Percentiles rank a stretch among this genome's conserved stretches.
These are phyloP conservation scores for Leucosticte australis DNA, from an alignment of 2,113 vertebrate genomes.

Conservation along the genomic window DNA sequence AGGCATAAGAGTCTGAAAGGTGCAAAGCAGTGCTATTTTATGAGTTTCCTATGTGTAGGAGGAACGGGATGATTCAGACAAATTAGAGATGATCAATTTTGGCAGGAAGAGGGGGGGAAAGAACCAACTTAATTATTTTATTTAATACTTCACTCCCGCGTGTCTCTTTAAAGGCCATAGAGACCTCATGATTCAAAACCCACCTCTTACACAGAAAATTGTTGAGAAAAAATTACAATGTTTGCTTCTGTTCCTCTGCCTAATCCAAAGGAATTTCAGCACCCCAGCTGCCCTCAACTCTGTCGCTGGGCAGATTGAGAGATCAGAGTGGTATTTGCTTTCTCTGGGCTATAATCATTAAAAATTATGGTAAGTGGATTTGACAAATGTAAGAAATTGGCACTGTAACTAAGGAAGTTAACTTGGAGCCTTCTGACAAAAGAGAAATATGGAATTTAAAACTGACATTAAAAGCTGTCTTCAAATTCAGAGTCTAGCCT, in stretches of 20 bases:
- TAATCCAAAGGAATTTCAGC: not conserved
- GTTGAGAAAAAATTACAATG: not conserved
- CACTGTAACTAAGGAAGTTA: not conserved
- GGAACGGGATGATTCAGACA: not conserved
- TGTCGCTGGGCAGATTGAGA: not conserved
- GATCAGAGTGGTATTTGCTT: not conserved
- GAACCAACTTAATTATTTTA: not conserved
- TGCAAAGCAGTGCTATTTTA: not conserved
- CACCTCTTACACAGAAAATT: not conserved
- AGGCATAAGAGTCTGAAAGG: not conserved
- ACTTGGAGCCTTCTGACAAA: not conserved
- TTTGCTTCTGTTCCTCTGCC: not conserved
- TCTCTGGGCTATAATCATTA: not conserved
- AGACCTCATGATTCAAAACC: not conserved
- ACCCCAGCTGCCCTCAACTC: not conserved
- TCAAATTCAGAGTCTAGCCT: not conserved
- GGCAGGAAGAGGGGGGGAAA: not conserved
- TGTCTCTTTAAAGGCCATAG: not conserved
- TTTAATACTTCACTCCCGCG: not conserved
- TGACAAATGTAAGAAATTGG: not conserved
- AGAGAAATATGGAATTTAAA: slow-evolving; percentile 4
- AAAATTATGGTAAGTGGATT: not conserved
- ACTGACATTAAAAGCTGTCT: slow-evolving; percentile 1
- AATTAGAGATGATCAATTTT: not conserved
- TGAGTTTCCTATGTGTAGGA: not conserved